A percentile compares a stretch with the other conserved stretches of the same genome.
These are phyloP conservation scores for Panulirus ornatus DNA, from an alignment of 1,140 invertebrate species.

Conservation along the genomic window DNA sequence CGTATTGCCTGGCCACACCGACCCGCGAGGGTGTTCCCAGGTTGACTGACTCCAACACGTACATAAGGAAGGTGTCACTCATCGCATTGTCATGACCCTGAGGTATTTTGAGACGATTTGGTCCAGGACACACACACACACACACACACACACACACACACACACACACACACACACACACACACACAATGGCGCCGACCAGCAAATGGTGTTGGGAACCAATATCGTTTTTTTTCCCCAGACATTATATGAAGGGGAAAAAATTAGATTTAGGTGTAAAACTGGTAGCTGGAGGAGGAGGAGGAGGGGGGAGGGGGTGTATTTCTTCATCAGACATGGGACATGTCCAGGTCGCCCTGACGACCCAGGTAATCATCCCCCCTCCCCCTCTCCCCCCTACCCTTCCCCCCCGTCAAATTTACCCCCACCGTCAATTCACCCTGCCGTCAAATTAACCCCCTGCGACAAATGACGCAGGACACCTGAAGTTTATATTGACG, in stretches of 20 bases:
- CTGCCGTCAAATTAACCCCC: too few relatives aligned
- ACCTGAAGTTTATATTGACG: too few relatives aligned
- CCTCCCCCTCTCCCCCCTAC: background rate
- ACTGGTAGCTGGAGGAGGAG: background rate
- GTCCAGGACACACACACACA: background rate
- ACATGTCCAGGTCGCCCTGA: background rate
- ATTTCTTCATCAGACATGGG: background rate
- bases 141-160: slow-evolving; percentile 17
- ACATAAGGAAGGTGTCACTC: too few relatives aligned
- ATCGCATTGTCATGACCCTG: too few relatives aligned
- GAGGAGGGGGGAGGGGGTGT: background rate
- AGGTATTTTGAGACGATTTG: too few relatives aligned
- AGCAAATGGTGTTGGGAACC: background rate
- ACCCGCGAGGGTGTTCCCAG: too few relatives aligned
- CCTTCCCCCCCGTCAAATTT: background rate
- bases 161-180: background rate
- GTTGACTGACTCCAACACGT: too few relatives aligned
- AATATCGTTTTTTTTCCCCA: too few relatives aligned
- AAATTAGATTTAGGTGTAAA: background rate
- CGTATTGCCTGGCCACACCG: too few relatives aligned
- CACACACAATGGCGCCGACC: background rate
- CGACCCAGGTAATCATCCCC: background rate
- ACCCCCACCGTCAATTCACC: background rate
- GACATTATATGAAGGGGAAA: background rate
- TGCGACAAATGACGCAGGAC: too few relatives aligned